Percentiles rank a stretch among this genome's conserved stretches.
phyloP scores from a whole-genome alignment of 2,797 vertebrate genomes.

The Cyprinodon diabolis region DNA sequence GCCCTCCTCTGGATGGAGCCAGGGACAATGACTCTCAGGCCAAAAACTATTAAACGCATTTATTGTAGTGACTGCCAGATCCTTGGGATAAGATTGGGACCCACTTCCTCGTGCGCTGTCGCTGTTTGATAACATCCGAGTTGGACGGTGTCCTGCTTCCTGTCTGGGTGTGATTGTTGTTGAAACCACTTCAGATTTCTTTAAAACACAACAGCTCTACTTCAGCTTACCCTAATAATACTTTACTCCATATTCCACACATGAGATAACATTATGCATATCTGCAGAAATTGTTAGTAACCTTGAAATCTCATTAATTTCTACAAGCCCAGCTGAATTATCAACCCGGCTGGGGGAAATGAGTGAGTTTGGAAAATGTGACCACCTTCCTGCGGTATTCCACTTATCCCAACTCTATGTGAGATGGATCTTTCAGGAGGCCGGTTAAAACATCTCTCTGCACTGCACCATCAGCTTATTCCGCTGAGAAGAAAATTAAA shows the following conservation, averaged over 20 bases:
- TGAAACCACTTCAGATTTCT: neutral
- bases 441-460: slow-evolving; percentile 70
- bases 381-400: slow-evolving; percentile 50
- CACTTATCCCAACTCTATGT: slow-evolving; percentile 60
- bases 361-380: slow-evolving; percentile 65
- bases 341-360: slow-evolving; percentile 45
- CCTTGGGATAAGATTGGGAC: slow-evolving; percentile 10
- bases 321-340: slow-evolving; percentile 33
- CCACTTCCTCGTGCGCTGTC: slow-evolving; percentile 6
- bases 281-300: slow-evolving; percentile 1
- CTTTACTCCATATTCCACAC: neutral
- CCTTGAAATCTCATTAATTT: slow-evolving; percentile 28
- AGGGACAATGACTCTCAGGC: slow-evolving; percentile 5
- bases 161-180: slow-evolving; percentile 22
- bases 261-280: neutral
- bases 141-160: slow-evolving; percentile 14
- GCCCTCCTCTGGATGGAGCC: neutral
- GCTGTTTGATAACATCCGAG: slow-evolving; percentile 27
- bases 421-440: slow-evolving; percentile 68
- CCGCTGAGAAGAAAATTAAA: slow-evolving; percentile 61
- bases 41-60: slow-evolving; percentile 12
- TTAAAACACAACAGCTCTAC: neutral
- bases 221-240: neutral
- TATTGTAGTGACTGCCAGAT: slow-evolving; percentile 12
- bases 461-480: slow-evolving; percentile 52